phyloP scores from a whole-genome alignment of 2,797 vertebrate genomes.

The Threskiornis aethiopicus region DNA sequence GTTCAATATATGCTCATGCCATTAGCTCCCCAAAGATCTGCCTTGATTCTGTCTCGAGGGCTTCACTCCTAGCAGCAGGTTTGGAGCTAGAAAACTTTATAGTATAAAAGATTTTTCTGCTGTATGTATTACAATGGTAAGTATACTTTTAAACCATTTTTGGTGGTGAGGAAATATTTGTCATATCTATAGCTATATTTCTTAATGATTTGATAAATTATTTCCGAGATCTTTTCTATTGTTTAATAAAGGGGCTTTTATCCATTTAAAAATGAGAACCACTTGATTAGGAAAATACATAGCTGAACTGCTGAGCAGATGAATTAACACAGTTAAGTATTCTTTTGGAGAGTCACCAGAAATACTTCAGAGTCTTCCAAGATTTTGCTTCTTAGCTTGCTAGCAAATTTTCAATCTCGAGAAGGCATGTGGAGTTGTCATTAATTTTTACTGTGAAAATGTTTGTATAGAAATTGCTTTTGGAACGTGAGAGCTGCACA shows the following conservation, averaged over 20 bases:
- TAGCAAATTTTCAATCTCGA: neutral
- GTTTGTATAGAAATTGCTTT: neutral
- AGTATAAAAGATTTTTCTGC: neutral
- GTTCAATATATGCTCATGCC: neutral
- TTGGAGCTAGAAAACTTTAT: neutral
- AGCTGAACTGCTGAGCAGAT: neutral
- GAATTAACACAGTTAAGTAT: neutral
- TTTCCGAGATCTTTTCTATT: neutral
- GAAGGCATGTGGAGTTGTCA: neutral
- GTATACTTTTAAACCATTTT: neutral
- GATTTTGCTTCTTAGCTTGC: neutral
- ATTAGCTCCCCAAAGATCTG: neutral
- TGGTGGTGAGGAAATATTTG: neutral
- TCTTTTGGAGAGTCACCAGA: neutral
- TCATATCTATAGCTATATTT: neutral
- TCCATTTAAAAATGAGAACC: neutral
- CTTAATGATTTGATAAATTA: neutral
- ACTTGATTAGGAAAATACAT: neutral
- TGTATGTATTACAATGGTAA: neutral
- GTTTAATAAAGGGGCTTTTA: neutral
- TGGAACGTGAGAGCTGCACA: neutral
- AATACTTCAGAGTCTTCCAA: neutral
- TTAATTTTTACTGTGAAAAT: neutral
- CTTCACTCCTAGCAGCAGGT: neutral
- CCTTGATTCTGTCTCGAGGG: fast-evolving